phyloP scores from a whole-genome alignment of 2,113 vertebrate species.

The Urocolius indicus region DNA sequence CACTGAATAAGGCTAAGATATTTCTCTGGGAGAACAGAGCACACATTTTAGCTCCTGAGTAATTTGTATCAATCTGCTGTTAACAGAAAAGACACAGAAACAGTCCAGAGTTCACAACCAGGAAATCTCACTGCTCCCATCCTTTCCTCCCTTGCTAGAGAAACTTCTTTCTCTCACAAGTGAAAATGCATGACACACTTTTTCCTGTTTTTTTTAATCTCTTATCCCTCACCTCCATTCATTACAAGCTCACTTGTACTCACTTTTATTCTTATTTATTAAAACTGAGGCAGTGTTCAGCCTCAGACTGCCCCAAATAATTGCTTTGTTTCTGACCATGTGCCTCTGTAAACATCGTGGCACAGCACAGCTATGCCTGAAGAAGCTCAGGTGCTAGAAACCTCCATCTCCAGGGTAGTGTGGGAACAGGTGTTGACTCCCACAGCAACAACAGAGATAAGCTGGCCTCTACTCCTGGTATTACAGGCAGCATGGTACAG shows the following conservation, averaged over 20 bases:
- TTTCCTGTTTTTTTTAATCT: not conserved
- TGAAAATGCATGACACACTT: not conserved
- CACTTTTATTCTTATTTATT: not conserved
- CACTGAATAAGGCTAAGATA: not conserved
- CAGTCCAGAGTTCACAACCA: not conserved
- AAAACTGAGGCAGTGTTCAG: not conserved
- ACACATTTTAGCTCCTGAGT: not conserved
- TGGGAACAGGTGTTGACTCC: rapidly evolving
- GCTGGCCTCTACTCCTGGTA: not conserved
- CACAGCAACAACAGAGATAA: not conserved
- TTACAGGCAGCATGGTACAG: rapidly evolving
- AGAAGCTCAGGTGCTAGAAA: not conserved
- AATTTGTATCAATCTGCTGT: not conserved
- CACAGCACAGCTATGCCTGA: rapidly evolving
- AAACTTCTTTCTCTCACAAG: not conserved
- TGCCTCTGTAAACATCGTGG: rapidly evolving
- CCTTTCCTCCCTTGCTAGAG: not conserved
- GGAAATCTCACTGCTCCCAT: not conserved
- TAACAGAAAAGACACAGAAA: not conserved
- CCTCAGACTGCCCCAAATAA: not conserved
- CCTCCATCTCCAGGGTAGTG: not conserved
- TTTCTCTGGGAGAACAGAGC: not conserved
- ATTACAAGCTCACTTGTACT: not conserved
- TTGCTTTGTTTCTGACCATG: rapidly evolving
- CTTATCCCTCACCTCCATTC: not conserved